phyloP scores from a whole-genome alignment of 2,797 vertebrate species.

The Gymnoscopelus braueri region DNA sequence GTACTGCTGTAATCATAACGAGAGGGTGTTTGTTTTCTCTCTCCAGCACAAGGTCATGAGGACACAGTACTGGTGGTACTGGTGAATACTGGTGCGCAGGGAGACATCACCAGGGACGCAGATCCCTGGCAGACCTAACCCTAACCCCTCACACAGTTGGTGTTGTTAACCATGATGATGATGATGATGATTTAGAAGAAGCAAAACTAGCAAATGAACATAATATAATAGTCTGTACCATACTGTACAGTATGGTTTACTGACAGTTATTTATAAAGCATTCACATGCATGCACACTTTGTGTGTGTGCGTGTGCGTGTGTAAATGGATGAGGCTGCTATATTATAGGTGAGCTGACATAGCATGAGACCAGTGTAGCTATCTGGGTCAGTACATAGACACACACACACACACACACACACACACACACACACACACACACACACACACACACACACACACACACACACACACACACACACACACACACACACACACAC shows the following conservation, averaged over 20 bases:
- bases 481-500: background rate
- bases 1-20: conserved; percentile 25
- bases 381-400: conserved; percentile 63
- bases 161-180: too few relatives aligned
- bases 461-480: conserved; percentile 5
- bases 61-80: conserved; percentile 3
- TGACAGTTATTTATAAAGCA: too few relatives aligned
- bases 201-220: too few relatives aligned
- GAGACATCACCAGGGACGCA: too few relatives aligned
- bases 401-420: conserved; percentile 36
- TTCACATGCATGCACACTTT: background rate
- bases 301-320: background rate
- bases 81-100: background rate
- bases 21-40: conserved; percentile 15
- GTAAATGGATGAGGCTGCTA: conserved; percentile 6
- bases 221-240: too few relatives aligned
- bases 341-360: conserved; percentile 54
- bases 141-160: too few relatives aligned
- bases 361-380: conserved; percentile 45
- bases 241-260: too few relatives aligned
- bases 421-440: conserved; percentile 18
- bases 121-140: too few relatives aligned
- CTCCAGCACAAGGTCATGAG: conserved; percentile 58
- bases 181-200: too few relatives aligned
- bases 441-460: conserved; percentile 6